A percentile compares a stretch with the other conserved stretches of the same genome.
Evolutionary conservation across 2,888 invertebrate genomes (phyloP).

Genomic region (Aricia artaxerxes): DNA sequence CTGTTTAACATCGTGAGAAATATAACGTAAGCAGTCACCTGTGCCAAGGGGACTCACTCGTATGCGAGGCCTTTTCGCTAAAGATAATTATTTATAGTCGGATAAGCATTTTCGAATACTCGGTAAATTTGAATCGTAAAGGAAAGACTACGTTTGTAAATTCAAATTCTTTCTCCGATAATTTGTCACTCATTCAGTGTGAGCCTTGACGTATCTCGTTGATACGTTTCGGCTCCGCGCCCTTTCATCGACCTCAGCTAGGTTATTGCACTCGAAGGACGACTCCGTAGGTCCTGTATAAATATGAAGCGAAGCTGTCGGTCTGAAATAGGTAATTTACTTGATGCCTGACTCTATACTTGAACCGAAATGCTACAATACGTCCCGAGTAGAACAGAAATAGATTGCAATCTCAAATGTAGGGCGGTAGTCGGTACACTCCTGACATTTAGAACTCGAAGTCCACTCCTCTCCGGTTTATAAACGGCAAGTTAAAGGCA

Average conservation of each 20-base stretch:
- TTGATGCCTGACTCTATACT: not conserved
- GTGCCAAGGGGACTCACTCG: not conserved
- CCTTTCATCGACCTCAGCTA: not conserved
- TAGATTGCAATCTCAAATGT: conserved; percentile 3
- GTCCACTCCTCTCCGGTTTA: not conserved
- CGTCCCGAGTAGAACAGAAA: not conserved
- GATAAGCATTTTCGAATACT: not conserved
- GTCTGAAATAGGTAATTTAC: not conserved
- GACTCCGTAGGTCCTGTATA: not conserved
- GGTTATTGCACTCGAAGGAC: not conserved
- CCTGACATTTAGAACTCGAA: not conserved
- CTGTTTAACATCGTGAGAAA: not conserved
- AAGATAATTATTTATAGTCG: not conserved
- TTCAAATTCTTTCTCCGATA: not conserved
- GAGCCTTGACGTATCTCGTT: not conserved
- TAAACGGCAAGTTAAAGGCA: not conserved
- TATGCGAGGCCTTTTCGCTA: not conserved
- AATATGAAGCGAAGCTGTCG: not conserved
- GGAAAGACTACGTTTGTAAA: not conserved
- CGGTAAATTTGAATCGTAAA: not conserved
- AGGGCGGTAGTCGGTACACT: not conserved
- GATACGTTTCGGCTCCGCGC: not conserved
- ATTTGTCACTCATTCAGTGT: not conserved
- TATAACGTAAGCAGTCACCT: not conserved
- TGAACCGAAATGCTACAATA: not conserved